Evolutionary conservation across 1,140 invertebrate genomes (phyloP), one percentile per base, ranked within the genome.

Genomic region (Drosophila sechellia): DNA sequence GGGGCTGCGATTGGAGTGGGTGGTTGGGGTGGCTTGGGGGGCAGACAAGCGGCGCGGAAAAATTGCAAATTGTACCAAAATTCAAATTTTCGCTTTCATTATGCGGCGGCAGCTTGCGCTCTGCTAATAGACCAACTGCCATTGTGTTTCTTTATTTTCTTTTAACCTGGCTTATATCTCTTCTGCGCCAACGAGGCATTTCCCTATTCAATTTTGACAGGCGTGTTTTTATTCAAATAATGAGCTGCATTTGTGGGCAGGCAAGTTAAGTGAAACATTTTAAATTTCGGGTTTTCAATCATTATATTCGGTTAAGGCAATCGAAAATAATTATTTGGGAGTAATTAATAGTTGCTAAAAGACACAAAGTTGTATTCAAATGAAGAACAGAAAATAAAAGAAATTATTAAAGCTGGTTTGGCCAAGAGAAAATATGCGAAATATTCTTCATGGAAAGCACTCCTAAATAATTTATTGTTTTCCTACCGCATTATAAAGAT

Each of bases 71-170:
- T 86, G 83, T 86, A 86, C 83, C 83, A 86, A 77, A 86, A 86
- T 86, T 86, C 87, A 86, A 86, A 86, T 86, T 87, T 86, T 83
- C 79, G 83, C 83, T 86, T 86, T 86, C 83, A 86, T 86, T 86
- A 86, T 83, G 84, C 79, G 77, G 80, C 65, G 55, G 72, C 61
- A 61, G 22, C 71, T 52, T 42, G 65, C 48, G 54, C 83, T 86
- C 79, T 72, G 74, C 83, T 86, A 86, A 86, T 86, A 86, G 83
- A 86, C 83, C 68, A 48, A 66, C 69, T 68, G 79, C 52, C 70
- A 79, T 86, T 86, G 83, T 86, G 42, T 81, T 81, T 81, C 57
- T 68, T 79, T 83, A 55, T 79, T 69, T 59, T 37, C 42, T 46
- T 39, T 68, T 69, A 31, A 31, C 63, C 46, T 68, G 25, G 45